Conservation (phyloP, 2,113 vertebrate species). For the Nothoprocta pentlandii region DNA sequence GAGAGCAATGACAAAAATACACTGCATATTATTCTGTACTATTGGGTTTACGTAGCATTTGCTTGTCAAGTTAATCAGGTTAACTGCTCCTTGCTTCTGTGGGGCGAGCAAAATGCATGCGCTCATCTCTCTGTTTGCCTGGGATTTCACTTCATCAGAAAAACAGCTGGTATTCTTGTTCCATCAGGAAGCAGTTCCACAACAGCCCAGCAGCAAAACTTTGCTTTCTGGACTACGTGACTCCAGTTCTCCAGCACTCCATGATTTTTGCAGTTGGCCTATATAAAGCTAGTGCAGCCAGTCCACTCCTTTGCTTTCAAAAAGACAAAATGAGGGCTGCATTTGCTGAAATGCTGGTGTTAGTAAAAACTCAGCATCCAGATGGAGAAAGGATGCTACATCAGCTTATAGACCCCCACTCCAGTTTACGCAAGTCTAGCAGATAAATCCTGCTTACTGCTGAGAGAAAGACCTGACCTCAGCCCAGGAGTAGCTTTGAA, state of each 20-base stretch:
- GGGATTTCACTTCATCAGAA: background rate
- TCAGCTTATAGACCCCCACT: background rate
- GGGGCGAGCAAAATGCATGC: background rate
- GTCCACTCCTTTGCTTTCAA: background rate
- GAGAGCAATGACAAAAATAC: background rate
- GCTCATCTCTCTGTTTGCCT: background rate
- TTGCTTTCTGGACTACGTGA: background rate
- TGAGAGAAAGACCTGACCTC: background rate
- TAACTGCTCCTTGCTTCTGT: background rate
- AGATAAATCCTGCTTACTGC: background rate
- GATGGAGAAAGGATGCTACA: background rate
- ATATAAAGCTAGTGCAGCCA: background rate
- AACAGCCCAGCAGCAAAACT: background rate
- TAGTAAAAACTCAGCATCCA: background rate
- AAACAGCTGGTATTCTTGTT: background rate
- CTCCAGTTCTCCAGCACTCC: background rate
- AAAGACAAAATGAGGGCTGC: background rate
- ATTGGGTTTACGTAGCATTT: background rate
- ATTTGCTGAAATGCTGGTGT: background rate
- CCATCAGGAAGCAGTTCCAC: background rate
- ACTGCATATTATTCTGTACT: background rate
- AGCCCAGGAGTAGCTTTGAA: background rate
- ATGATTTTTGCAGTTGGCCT: background rate
- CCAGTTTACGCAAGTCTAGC: background rate
- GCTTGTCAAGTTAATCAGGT: background rate